Base-by-base conservation (phyloP, 2,888 invertebrate species). In the Sesia bembeciformis region DNA sequence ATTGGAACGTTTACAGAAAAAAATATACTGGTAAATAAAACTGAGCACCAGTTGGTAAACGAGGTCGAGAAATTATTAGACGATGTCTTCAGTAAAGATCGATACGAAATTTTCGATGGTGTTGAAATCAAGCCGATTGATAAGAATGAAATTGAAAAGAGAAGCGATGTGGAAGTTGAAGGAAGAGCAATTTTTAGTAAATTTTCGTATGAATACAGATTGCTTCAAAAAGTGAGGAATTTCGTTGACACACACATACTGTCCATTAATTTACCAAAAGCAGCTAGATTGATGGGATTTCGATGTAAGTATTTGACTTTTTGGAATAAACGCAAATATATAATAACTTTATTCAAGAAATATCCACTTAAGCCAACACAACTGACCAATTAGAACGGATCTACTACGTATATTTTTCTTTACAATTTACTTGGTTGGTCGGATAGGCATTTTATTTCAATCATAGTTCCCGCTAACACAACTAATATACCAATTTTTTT, bases 231-330 rank as follows among this genome's bases (percentile, higher is more conserved):
- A 68, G 77, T 93, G 46, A 90, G 91, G 62, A 81, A 90, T 62
- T 93, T 91, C 67, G 83, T 91, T 3, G 85, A 91, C 53, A 91
- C 85, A 54, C 94, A 92, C 76, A 91, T 91, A 51, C 68, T 95
- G 40, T 91, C 92, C 40, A 91, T 95, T 5, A 92, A 93, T 66
- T 69, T 95, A 52, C 93, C 94, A 0, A 91, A 93, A 70, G 91
- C 93, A 6, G 93, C 93, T 0, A 88, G 93, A 59, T 81, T 92
- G 51, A 88, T 93, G 56, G 92, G 93, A 62, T 91, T 93, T 57
- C 84, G 91, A 71, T 92, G 93, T 93, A 78, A 88, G 89, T 90
- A 75, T 39, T 40, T 39, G 23, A 23, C 23, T 23, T 23, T 23
- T 23, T 1, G 23, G 23, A 23, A 23, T 23, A 23, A 23, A 23